Evolutionary conservation across 2,888 invertebrate genomes (phyloP).

Genomic region (Phyto melanocephala): DNA sequence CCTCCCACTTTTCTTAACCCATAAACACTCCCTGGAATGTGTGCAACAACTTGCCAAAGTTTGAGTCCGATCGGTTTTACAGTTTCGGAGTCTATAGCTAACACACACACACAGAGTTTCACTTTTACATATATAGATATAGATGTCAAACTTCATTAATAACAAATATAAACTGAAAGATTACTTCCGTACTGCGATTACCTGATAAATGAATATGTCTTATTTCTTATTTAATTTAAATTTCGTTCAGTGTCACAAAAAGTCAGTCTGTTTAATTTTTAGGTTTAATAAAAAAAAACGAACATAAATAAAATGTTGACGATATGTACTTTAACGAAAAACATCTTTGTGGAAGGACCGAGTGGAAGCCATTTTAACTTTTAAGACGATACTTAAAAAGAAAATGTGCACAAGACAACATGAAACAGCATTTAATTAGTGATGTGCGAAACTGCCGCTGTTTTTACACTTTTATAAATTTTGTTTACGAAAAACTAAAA

Average conservation of each 20-base stretch:
- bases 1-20: no score
- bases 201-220: no score
- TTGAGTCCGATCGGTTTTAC: no score
- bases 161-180: no score
- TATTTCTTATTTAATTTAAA: not conserved
- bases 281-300: not conserved
- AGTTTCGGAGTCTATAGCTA: no score
- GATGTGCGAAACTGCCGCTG: slow-evolving; percentile 67
- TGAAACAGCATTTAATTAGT: slow-evolving; percentile 69
- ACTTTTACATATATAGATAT: no score
- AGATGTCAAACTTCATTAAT: no score
- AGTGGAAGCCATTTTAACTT: slow-evolving; percentile 36
- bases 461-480: slow-evolving; percentile 60
- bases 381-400: slow-evolving; percentile 57
- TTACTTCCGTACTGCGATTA: no score
- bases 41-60: no score
- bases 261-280: slow-evolving; percentile 13
- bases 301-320: slow-evolving; percentile 29
- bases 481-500: not conserved
- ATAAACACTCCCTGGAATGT: no score
- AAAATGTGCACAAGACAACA: slow-evolving; percentile 54
- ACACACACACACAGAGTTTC: no score
- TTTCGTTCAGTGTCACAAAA: slow-evolving; percentile 23
- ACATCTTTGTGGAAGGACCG: slow-evolving; percentile 9
- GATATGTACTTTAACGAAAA: slow-evolving; percentile 31